Evolutionary conservation across 1,140 invertebrate species (phyloP).

Genomic region (Drosophila baimaii): DNA sequence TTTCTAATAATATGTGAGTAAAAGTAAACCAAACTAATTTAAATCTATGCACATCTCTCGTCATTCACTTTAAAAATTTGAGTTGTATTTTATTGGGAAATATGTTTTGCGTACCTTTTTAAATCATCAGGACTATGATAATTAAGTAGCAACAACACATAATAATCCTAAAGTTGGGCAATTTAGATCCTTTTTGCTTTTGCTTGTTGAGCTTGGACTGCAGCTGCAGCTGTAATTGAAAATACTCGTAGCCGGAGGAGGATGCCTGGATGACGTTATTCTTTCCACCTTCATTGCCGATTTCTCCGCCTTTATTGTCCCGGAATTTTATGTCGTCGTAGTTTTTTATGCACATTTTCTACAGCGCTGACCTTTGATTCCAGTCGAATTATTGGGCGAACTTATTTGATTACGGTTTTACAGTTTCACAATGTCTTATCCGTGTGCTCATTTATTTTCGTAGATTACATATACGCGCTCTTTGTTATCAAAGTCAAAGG

Average conservation of each 20-base stretch:
- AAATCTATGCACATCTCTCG: not conserved
- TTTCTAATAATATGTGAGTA: not conserved
- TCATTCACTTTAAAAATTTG: not conserved
- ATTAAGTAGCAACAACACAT: constrained; percentile 76
- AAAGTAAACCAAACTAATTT: not conserved
- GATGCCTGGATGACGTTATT: constrained; percentile 50
- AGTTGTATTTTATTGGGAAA: constrained; percentile 5
- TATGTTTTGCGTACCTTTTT: constrained; percentile 14
- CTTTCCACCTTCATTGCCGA: constrained; percentile 35
- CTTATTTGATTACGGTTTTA: constrained; percentile 77
- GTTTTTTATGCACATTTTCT: constrained; percentile 78
- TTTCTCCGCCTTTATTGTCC: constrained; percentile 37
- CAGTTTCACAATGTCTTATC: constrained; percentile 49
- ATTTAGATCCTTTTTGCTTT: constrained; percentile 42
- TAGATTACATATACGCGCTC: constrained; percentile 30
- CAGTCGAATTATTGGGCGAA: constrained; percentile 45
- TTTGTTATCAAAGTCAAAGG: constrained; percentile 65
- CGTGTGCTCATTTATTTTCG: constrained; percentile 31
- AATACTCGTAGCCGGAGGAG: constrained; percentile 22
- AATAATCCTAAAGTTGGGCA: constrained; percentile 72
- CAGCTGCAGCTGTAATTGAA: constrained; percentile 57
- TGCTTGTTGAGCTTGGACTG: constrained; percentile 53
- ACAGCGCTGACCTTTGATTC: constrained; percentile 50
- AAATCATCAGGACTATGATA: constrained; percentile 66
- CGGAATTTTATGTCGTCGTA: constrained; percentile 57